These are phyloP conservation scores for Lophura nycthemera DNA, from an alignment of 2,113 vertebrate species.

Conservation along the genomic window DNA sequence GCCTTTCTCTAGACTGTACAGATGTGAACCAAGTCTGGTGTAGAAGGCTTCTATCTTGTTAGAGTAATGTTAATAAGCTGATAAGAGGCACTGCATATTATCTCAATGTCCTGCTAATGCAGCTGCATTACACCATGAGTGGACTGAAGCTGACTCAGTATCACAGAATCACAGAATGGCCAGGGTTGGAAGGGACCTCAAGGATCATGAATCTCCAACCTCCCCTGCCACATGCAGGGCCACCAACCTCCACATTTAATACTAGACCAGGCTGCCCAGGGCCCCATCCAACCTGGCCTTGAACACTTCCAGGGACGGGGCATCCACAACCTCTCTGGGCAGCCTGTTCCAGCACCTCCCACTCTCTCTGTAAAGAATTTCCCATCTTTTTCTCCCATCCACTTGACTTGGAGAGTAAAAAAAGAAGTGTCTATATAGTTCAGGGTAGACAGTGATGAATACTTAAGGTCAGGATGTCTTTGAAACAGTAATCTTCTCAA, in stretches of 20 bases:
- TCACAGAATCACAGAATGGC: too few relatives aligned
- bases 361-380: too few relatives aligned
- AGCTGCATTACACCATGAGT: neutral
- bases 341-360: too few relatives aligned
- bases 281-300: too few relatives aligned
- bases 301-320: too few relatives aligned
- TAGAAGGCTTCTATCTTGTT: neutral
- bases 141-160: neutral
- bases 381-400: neutral
- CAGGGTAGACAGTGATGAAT: neutral
- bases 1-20: neutral
- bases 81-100: rapidly evolving
- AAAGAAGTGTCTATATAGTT: neutral
- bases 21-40: neutral
- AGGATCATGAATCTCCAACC: too few relatives aligned
- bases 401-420: neutral
- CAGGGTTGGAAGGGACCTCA: too few relatives aligned
- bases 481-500: neutral
- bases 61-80: neutral
- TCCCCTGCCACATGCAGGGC: too few relatives aligned
- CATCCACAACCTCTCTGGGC: too few relatives aligned
- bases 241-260: too few relatives aligned
- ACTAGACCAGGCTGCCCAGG: too few relatives aligned
- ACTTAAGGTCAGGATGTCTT: neutral
- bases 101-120: neutral